Base-by-base conservation (phyloP, 2,113 vertebrate genomes). In the Paralichthys olivaceus region DNA sequence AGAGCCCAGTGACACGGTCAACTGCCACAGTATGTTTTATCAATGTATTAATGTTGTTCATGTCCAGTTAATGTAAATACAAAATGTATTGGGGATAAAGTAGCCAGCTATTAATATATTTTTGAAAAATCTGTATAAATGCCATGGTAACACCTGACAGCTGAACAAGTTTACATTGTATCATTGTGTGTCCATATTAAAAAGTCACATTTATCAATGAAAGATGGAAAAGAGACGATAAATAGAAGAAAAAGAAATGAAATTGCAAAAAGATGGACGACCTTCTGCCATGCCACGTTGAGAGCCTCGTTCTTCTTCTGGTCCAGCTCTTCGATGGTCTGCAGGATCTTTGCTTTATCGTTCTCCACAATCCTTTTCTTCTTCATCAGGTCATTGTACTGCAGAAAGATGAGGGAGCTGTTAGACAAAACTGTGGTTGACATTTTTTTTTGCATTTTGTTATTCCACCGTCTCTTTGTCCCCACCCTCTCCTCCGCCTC, bases 331-430 rank as follows among this genome's bases (percentile, higher is more conserved):
- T 95, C 83, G 68, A 99, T 99, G 75, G 95, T 92, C 86, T 93
- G 90, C 85, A 98, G 87, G 80, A 99, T 99, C 92, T 98, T 98
- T 8, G 79, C 75, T 86, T 98, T 99, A 90, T 99, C 98, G 11
- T 95, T 97, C 92, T 99, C 96, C 56, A 99, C 98, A 54, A 97
- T 97, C 87, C 95, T 95, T 89, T 95, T 98, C 92, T 96, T 99
- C 90, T 94, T 97, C 94, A 96, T 95, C 87, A 99, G 91, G 69
- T 99, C 98, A 67, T 97, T 96, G 86, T 97, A 99, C 98, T 99
- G 80, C 60, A 75, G 47, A 0, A 7, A 28, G 5, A 56, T 17
- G 5, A 7, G 11, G 32, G 5, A 45, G 23, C 32, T 7, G 22
- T 26, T 3, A 19, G 47, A 65, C 54, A 23, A 8, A 43, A 26